These are phyloP conservation scores for Thinocorus orbignyianus DNA, from an alignment of 2,113 vertebrate genomes.

Conservation along the genomic window DNA sequence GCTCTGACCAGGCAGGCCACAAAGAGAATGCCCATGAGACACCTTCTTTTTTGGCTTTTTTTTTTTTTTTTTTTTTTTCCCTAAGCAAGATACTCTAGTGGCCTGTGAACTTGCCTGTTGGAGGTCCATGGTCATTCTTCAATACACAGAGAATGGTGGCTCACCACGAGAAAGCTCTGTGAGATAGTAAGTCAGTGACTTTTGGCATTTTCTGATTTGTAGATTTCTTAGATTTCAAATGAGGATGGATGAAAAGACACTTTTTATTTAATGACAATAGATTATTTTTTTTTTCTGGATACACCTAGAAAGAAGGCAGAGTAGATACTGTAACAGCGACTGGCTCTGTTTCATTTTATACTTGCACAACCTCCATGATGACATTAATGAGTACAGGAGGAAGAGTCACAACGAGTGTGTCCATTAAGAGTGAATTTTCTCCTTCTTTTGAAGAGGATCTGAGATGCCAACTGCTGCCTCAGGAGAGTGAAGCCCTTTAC, in stretches of 20 bases:
- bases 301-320: not conserved
- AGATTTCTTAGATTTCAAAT: not conserved
- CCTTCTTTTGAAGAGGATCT: not conserved
- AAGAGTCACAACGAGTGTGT: not conserved
- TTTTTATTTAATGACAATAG: not conserved
- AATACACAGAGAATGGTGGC: not conserved
- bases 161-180: not conserved
- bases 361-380: fast-evolving
- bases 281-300: not conserved
- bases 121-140: not conserved
- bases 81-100: not conserved
- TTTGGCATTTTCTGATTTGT: not conserved
- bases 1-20: not conserved
- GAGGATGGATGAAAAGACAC: not conserved
- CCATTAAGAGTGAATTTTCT: not conserved
- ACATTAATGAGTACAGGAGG: not conserved
- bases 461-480: not conserved
- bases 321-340: not conserved
- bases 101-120: not conserved
- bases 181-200: not conserved
- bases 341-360: not conserved
- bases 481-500: not conserved
- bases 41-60: not conserved
- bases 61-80: not conserved
- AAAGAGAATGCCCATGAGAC: not conserved